Conservation (phyloP, 2,888 invertebrate genomes). For the Deilephila elpenor region DNA sequence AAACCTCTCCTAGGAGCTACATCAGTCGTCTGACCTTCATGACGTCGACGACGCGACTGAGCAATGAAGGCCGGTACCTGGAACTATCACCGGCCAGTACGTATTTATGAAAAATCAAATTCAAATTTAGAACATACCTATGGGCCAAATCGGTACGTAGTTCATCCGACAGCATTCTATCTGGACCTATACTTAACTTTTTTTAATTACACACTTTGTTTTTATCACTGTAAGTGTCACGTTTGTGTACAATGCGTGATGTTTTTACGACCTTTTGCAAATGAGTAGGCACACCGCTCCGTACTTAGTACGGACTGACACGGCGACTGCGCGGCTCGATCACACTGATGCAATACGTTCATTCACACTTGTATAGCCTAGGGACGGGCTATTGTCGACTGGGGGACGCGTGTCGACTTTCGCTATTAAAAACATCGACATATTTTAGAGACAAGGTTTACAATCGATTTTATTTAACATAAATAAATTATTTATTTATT, state of each 20-base stretch:
- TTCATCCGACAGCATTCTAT: slow-evolving; percentile 43
- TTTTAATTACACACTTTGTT: slow-evolving; percentile 19
- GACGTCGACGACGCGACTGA: slow-evolving; percentile 3
- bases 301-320: slow-evolving; percentile 81
- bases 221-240: slow-evolving; percentile 17
- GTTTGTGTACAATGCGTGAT: slow-evolving; percentile 27
- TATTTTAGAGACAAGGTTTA: not conserved
- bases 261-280: slow-evolving; percentile 55
- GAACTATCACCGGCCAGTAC: slow-evolving; percentile 3
- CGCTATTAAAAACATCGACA: not conserved
- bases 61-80: not conserved
- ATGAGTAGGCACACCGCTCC: slow-evolving; percentile 53
- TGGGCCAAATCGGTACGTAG: slow-evolving; percentile 48
- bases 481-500: no score
- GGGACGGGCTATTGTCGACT: slow-evolving; percentile 53
- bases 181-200: slow-evolving; percentile 24
- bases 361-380: slow-evolving; percentile 69
- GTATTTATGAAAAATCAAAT: slow-evolving; percentile 13
- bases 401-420: not conserved
- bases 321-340: slow-evolving; percentile 53
- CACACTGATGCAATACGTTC: slow-evolving; percentile 75
- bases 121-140: slow-evolving; percentile 46
- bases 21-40: slow-evolving; percentile 12
- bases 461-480: not conserved
- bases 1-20: not conserved